Conservation (phyloP, 2,113 vertebrate genomes). For the Chamaea fasciata region DNA sequence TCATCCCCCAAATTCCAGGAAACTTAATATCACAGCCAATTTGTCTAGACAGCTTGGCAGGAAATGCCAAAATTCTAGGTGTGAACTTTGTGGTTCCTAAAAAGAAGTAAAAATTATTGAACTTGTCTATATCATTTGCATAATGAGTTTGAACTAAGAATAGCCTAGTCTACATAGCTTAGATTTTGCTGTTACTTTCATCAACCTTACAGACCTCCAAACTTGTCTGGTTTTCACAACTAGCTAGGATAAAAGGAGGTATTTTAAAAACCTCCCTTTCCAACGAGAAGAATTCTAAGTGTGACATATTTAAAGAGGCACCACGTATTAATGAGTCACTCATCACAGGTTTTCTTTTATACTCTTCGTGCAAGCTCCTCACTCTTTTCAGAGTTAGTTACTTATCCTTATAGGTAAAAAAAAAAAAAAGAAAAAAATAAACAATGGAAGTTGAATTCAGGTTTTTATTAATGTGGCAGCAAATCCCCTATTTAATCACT, state of each 20-base stretch:
- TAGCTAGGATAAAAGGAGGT: background rate
- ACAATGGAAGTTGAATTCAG: background rate
- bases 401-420: background rate
- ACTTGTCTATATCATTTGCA: background rate
- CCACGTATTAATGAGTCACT: background rate
- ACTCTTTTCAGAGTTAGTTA: background rate
- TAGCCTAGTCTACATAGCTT: background rate
- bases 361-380: background rate
- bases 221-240: background rate
- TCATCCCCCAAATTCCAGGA: conserved; percentile 7
- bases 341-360: background rate
- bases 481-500: background rate
- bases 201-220: background rate
- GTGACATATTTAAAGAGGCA: background rate
- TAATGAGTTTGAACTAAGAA: conserved; percentile 39
- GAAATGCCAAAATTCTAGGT: conserved; percentile 30
- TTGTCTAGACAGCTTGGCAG: conserved; percentile 53
- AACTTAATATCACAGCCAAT: conserved; percentile 3
- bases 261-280: background rate
- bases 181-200: background rate
- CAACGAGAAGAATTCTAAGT: background rate
- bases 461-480: background rate
- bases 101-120: background rate
- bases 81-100: conserved; percentile 16
- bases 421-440: background rate